Percentiles rank a stretch among this genome's conserved stretches.
These are phyloP conservation scores for Porites evermanni DNA, from an alignment of 92 coral and sea anemone species.

Conservation along the genomic window DNA sequence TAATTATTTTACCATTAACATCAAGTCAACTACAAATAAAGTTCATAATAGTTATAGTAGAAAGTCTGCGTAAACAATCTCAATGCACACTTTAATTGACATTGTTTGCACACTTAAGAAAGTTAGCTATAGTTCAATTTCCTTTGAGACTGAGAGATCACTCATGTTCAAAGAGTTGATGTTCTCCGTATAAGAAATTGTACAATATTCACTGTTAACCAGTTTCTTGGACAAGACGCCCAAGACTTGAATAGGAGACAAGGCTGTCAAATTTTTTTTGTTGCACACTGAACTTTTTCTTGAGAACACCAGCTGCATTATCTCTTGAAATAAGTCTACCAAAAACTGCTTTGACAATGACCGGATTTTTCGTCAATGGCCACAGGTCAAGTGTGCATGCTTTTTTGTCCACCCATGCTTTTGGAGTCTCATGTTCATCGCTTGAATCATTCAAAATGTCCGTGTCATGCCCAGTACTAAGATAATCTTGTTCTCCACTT, in stretches of 20 bases:
- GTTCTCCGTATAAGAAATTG: background rate
- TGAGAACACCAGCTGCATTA: slow-evolving; percentile 1
- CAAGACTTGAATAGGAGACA: slow-evolving; percentile 19
- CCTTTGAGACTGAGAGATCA: background rate
- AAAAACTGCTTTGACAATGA: slow-evolving; percentile 10
- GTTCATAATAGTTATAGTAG: background rate
- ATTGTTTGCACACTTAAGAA: background rate
- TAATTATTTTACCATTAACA: background rate
- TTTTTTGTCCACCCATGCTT: background rate
- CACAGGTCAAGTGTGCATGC: background rate
- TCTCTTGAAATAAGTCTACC: background rate
- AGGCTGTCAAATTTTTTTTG: slow-evolving; percentile 7
- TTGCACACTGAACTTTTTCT: slow-evolving; percentile 17
- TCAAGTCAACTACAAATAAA: slow-evolving; percentile 11
- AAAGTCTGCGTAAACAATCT: background rate
- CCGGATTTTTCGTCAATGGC: background rate
- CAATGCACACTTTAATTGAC: background rate
- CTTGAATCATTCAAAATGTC: slow-evolving; percentile 13
- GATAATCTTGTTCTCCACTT: slow-evolving; percentile 31
- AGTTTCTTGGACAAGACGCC: slow-evolving; percentile 19
- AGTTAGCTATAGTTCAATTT: background rate
- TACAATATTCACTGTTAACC: slow-evolving; percentile 11
- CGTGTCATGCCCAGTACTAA: slow-evolving; percentile 15
- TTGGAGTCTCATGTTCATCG: background rate
- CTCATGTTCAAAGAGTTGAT: too few species aligned